phyloP scores from a whole-genome alignment of 1,140 invertebrate genomes.

The Psix sp. region DNA sequence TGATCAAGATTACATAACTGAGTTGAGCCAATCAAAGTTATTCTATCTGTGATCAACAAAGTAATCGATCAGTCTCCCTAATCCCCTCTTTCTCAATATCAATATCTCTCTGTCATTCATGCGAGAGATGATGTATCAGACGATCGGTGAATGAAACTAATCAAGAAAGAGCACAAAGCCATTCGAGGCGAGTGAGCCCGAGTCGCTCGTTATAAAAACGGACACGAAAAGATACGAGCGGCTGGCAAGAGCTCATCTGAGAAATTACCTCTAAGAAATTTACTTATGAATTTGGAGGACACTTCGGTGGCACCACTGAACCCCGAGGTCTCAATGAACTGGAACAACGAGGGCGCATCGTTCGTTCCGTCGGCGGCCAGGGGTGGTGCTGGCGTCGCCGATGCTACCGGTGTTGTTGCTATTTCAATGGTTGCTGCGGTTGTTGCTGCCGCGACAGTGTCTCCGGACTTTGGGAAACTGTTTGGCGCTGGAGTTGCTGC shows the following conservation, averaged over 20 bases:
- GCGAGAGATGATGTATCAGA: not conserved
- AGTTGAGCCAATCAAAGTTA: too few relatives aligned
- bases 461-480: slow-evolving; percentile 49
- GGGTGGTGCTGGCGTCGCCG: slow-evolving; percentile 39
- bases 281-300: slow-evolving; percentile 74
- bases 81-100: too few relatives aligned
- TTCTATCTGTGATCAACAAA: too few relatives aligned
- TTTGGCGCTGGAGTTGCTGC: slow-evolving; percentile 62
- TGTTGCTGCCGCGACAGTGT: slow-evolving; percentile 37
- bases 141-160: slow-evolving; percentile 38
- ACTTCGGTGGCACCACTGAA: slow-evolving; percentile 65
- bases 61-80: too few relatives aligned
- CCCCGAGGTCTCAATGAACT: slow-evolving; percentile 62
- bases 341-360: slow-evolving; percentile 59
- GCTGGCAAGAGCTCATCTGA: slow-evolving; percentile 20
- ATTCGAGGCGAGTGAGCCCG: slow-evolving; percentile 66
- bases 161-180: slow-evolving; percentile 66
- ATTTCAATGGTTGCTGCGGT: slow-evolving; percentile 35
- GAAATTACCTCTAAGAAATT: slow-evolving; percentile 74
- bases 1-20: too few relatives aligned
- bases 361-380: slow-evolving; percentile 35
- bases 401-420: slow-evolving; percentile 52
- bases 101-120: slow-evolving; percentile 6
- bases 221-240: slow-evolving; percentile 41
- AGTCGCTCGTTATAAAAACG: slow-evolving; percentile 56